Conservation (phyloP, 1,140 invertebrate species). For the Aphaenogaster floridana region DNA sequence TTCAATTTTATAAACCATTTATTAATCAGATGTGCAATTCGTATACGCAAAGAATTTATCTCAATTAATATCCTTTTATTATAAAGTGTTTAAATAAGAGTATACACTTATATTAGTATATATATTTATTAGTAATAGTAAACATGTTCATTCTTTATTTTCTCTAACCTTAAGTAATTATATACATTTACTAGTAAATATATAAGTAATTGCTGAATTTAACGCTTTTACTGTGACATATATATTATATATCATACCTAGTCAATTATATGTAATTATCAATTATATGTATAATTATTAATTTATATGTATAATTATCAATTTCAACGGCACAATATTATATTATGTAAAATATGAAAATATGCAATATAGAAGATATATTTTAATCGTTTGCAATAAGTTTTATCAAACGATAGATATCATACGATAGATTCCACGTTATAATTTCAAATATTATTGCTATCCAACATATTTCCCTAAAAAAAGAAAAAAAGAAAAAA, state of each 20-base stretch:
- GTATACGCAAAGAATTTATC: neutral
- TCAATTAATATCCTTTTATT: neutral
- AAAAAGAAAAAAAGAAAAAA: constrained; percentile 31
- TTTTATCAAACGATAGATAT: neutral
- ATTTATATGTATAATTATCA: neutral
- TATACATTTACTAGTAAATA: neutral
- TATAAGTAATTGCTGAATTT: constrained; percentile 9
- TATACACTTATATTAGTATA: neutral
- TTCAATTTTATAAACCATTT: constrained; percentile 2
- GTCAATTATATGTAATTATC: neutral
- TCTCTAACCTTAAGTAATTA: neutral
- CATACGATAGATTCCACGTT: neutral
- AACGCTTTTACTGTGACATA: neutral
- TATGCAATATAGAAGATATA: neutral
- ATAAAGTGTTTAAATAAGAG: neutral
- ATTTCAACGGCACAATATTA: neutral
- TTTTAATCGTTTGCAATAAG: neutral
- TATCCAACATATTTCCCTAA: constrained; percentile 74
- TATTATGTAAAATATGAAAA: constrained; percentile 11
- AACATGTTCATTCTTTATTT: neutral
- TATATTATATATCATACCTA: constrained; percentile 7
- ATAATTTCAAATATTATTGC: constrained; percentile 12
- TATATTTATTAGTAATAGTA: neutral
- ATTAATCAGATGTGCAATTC: neutral
- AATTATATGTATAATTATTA: neutral